Evolutionary conservation across 2,113 vertebrate species (phyloP), one percentile per base, ranked within the genome.

Genomic region (Percina caprodes): DNA sequence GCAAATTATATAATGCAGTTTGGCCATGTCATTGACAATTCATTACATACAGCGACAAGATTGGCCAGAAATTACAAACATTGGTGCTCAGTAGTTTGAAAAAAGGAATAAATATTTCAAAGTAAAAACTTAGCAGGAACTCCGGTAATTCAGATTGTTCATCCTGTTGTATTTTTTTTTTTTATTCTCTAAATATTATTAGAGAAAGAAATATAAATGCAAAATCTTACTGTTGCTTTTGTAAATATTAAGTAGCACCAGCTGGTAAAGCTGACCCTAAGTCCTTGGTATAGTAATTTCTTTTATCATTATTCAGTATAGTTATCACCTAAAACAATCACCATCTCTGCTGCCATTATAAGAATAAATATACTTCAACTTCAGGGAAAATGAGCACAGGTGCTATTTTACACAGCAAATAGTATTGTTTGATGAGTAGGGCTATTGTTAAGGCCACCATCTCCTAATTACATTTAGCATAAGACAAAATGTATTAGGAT

Each of bases 41-140:
- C 1, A 72, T 59, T 30, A 74, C 39, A 39, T 73, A 11, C 56
- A 58, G 55, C 1, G 0, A 45, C 59, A 61, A 5, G 30, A 69
- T 46, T 58, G 3, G 21, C 14, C 19, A 56, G 14, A 56, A 26
- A 63, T 72, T 15, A 33, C 24, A 75, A 63, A 60, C 2, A 35
- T 5, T 5, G 1, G 55, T 52, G 42, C 21, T 69, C 19, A 35
- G 16, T 73, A 39, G 51, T 73, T 60, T 33, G 6, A 58, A 54
- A 55, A 55, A 15, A 56, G 6, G 14, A 60, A 56, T 62, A 52
- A 49, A 66, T 62, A 13, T 48, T 11, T 61, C 4, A 54, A 5
- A n/a, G 15, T 75, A 61, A 65, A 79, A 66, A 19, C 33, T 52
- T 30, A 48, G 15, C 16, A 73, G 16, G 15, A 35, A 68, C 68